These are phyloP conservation scores for Echeneis naucrates DNA, from an alignment of 2,797 vertebrate genomes.

Conservation along the genomic window DNA sequence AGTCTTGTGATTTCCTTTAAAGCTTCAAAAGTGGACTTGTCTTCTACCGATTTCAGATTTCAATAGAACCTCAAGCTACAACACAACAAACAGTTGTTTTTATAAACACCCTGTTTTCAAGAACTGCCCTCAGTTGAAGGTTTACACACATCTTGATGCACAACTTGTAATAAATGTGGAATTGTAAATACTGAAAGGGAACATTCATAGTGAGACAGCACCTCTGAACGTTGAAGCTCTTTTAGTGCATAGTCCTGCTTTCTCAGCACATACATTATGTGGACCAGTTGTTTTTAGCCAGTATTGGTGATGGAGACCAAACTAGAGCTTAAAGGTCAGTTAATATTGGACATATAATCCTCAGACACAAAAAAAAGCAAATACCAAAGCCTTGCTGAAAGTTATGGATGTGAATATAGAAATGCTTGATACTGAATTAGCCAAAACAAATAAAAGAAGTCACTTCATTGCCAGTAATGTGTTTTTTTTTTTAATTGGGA, in stretches of 20 bases:
- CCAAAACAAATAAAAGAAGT: neutral
- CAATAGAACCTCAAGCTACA: conserved; percentile 52
- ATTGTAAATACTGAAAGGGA: neutral
- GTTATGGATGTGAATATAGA: no score
- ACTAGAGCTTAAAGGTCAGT: no score
- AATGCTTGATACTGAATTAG: neutral
- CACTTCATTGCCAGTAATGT: no score
- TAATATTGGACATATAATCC: no score
- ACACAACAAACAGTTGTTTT: conserved; percentile 49
- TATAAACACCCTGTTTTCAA: conserved; percentile 35
- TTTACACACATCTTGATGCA: neutral
- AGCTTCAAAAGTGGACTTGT: conserved; percentile 29
- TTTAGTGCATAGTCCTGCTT: neutral
- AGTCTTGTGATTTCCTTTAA: conserved; percentile 45
- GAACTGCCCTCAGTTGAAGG: conserved; percentile 13
- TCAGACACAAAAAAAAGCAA: no score
- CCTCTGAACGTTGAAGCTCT: neutral
- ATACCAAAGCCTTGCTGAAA: no score
- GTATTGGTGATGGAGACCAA: no score
- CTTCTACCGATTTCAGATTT: conserved; percentile 33
- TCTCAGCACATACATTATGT: no score
- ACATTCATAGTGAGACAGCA: neutral
- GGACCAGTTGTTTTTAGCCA: no score
- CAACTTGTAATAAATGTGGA: neutral
- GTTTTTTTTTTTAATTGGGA: neutral